These are phyloP conservation scores for Chaenodraco wilsoni DNA, from an alignment of 2,797 vertebrate species.

Conservation along the genomic window DNA sequence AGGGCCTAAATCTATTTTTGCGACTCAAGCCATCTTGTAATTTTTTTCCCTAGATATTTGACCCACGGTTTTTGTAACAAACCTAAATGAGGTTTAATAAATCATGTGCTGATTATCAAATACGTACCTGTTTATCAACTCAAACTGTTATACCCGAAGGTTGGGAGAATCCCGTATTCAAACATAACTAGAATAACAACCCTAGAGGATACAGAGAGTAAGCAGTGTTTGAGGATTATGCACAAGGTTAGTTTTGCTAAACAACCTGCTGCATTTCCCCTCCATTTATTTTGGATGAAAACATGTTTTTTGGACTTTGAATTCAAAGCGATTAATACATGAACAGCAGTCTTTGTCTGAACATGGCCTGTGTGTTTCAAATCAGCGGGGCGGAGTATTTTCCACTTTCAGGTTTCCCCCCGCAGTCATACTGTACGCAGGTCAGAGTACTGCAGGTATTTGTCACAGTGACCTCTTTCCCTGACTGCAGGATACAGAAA, in stretches of 20 bases:
- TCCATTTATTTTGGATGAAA: conserved; percentile 8
- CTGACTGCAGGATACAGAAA: conserved; percentile 36
- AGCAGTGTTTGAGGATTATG: background rate
- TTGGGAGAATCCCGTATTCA: background rate
- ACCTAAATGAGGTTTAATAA: no score
- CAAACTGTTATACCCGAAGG: background rate
- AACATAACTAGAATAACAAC: background rate
- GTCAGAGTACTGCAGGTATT: conserved; percentile 62
- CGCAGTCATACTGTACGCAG: conserved; percentile 51
- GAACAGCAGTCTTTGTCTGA: conserved; percentile 10
- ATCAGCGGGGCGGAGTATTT: conserved; percentile 26
- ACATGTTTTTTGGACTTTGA: background rate
- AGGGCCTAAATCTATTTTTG: no score
- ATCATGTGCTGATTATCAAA: background rate
- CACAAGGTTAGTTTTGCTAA: background rate
- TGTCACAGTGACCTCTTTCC: conserved; percentile 70
- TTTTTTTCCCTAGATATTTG: no score
- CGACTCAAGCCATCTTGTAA: no score
- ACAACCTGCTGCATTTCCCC: conserved; percentile 16
- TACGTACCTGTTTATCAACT: background rate
- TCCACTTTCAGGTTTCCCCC: conserved; percentile 8
- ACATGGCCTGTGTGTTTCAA: conserved; percentile 17
- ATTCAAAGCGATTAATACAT: conserved; percentile 13
- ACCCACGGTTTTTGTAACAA: no score
- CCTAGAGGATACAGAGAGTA: background rate